A percentile compares a stretch with the other conserved stretches of the same genome.
phyloP scores from a whole-genome alignment of 92 coral and sea anemone genomes.

The Epizoanthus ramosus region DNA sequence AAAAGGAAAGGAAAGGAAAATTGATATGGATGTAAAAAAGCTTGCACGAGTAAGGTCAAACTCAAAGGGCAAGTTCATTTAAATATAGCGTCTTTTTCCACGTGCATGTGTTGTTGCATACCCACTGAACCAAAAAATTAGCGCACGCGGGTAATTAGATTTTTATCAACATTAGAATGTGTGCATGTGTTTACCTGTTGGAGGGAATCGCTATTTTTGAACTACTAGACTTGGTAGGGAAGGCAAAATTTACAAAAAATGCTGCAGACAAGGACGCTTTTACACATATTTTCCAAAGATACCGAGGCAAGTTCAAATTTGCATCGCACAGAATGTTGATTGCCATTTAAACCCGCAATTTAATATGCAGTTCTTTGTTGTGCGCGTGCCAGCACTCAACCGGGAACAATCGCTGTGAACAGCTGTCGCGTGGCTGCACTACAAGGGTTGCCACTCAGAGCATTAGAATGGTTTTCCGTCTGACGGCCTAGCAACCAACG shows the following conservation, averaged over 20 bases:
- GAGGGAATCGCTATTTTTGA: neutral
- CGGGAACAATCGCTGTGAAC: conserved; percentile 1
- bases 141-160: conserved; percentile 6
- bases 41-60: too few species aligned
- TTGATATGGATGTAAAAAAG: too few species aligned
- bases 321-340: neutral
- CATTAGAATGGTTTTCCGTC: conserved; percentile 9
- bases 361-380: neutral
- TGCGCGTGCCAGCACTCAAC: conserved; percentile 5
- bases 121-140: conserved; percentile 11
- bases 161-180: neutral
- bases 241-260: neutral
- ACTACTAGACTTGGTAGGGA: neutral
- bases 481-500: conserved; percentile 9
- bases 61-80: too few species aligned
- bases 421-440: conserved; percentile 23
- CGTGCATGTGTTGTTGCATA: neutral
- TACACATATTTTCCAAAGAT: neutral
- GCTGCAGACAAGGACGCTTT: neutral
- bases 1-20: too few species aligned
- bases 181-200: neutral
- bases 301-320: neutral
- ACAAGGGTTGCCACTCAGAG: neutral
- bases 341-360: neutral
- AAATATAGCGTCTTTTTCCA: too few species aligned